A percentile compares a stretch with the other conserved stretches of the same genome.
Evolutionary conservation across 1,140 invertebrate species (phyloP).

Genomic region (Ceratitis capitata): DNA sequence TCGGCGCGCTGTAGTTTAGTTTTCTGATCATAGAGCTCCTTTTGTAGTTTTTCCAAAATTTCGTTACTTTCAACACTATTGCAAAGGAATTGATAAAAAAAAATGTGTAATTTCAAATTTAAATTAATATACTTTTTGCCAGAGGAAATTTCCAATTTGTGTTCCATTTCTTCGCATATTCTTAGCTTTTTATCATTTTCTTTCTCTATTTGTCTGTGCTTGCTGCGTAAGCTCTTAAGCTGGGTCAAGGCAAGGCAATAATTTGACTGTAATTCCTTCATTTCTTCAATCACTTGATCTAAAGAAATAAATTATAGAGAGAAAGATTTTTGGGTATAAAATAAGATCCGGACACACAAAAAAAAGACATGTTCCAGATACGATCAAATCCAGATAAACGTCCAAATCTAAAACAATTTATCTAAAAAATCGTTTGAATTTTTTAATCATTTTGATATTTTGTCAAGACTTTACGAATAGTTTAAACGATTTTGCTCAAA

Average conservation of each 20-base stretch:
- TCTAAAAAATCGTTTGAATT: too few species aligned
- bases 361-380: too few species aligned
- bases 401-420: too few species aligned
- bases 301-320: neutral
- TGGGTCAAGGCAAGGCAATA: constrained; percentile 49
- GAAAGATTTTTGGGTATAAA: neutral
- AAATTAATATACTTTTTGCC: constrained; percentile 10
- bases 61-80: constrained; percentile 54
- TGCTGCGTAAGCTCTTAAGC: constrained; percentile 55
- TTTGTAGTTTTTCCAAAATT: constrained; percentile 49
- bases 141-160: constrained; percentile 40
- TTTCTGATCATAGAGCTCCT: constrained; percentile 58
- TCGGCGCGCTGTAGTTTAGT: constrained; percentile 56
- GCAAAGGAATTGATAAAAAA: neutral
- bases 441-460: too few species aligned
- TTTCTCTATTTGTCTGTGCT: constrained; percentile 47
- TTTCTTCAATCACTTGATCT: constrained; percentile 47
- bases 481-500: too few species aligned
- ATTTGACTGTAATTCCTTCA: constrained; percentile 48
- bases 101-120: neutral
- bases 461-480: too few species aligned
- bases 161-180: constrained; percentile 48
- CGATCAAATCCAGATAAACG: too few species aligned
- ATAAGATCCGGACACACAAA: too few species aligned
- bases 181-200: constrained; percentile 46